A percentile compares a stretch with the other conserved stretches of the same genome.
Evolutionary conservation across 2,797 vertebrate species (phyloP).

Genomic region (Cynopterus sphinx): DNA sequence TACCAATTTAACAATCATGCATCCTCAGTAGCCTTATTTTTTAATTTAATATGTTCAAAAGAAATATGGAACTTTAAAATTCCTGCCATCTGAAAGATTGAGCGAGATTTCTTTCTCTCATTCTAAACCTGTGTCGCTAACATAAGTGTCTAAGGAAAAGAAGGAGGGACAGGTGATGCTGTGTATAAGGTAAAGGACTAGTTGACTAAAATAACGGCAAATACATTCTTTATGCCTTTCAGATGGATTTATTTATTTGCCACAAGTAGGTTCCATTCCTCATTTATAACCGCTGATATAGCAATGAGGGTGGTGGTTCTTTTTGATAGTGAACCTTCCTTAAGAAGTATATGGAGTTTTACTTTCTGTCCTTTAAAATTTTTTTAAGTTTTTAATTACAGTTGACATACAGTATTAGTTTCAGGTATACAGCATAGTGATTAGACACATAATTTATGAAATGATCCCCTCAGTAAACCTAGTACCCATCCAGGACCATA

Average conservation of each 20-base stretch:
- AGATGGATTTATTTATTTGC: neutral
- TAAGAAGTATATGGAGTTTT: neutral
- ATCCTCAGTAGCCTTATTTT: neutral
- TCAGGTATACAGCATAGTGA: neutral
- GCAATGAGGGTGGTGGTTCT: neutral
- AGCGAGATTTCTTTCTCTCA: neutral
- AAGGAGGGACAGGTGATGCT: neutral
- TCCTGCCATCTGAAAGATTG: neutral
- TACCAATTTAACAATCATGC: neutral
- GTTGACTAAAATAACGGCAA: neutral
- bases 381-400: neutral
- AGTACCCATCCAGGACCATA: neutral
- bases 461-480: neutral
- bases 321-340: neutral
- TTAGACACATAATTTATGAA: neutral
- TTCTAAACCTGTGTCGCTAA: neutral
- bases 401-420: neutral
- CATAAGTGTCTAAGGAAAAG: neutral
- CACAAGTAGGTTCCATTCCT: neutral
- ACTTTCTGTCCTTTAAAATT: neutral
- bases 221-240: neutral
- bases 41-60: constrained; percentile 5
- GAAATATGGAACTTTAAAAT: neutral
- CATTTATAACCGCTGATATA: neutral
- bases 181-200: neutral